Evolutionary conservation across 2,113 vertebrate genomes (phyloP).

Genomic region (Prionailurus viverrinus): DNA sequence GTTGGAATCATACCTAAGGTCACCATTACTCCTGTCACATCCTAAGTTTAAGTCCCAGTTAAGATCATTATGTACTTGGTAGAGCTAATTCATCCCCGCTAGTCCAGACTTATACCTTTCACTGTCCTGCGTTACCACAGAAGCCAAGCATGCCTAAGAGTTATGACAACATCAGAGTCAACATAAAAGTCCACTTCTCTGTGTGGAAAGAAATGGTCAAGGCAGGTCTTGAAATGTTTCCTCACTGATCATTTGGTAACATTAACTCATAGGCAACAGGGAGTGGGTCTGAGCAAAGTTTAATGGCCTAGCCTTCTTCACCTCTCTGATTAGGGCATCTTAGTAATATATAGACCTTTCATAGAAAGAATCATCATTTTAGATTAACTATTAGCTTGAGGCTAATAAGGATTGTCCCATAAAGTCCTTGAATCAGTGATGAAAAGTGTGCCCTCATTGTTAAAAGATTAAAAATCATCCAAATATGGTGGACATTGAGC

Average conservation of each 20-base stretch:
- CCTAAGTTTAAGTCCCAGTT: not conserved
- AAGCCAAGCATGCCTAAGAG: not conserved
- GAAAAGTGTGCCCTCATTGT: not conserved
- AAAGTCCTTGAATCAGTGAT: not conserved
- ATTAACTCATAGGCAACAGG: not conserved
- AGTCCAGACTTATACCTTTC: not conserved
- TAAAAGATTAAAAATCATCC: conserved; percentile 30
- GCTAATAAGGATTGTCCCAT: not conserved
- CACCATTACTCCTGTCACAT: not conserved
- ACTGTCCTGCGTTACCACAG: not conserved
- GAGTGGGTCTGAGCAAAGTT: not conserved
- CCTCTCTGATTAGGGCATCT: not conserved
- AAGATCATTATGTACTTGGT: not conserved
- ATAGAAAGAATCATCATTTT: not conserved
- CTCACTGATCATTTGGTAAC: not conserved
- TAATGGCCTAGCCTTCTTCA: not conserved
- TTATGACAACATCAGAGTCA: not conserved
- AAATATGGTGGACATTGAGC: not conserved
- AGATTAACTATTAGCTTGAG: conserved; percentile 13
- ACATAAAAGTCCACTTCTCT: not conserved
- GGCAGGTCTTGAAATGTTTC: conserved; percentile 4
- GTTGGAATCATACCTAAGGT: not conserved
- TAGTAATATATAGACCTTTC: not conserved
- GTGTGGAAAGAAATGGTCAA: not conserved
- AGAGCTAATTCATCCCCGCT: not conserved